Evolutionary conservation across 2,888 invertebrate species (phyloP), one percentile per base, ranked within the genome.

Genomic region (Caenorhabditis imperialis): DNA sequence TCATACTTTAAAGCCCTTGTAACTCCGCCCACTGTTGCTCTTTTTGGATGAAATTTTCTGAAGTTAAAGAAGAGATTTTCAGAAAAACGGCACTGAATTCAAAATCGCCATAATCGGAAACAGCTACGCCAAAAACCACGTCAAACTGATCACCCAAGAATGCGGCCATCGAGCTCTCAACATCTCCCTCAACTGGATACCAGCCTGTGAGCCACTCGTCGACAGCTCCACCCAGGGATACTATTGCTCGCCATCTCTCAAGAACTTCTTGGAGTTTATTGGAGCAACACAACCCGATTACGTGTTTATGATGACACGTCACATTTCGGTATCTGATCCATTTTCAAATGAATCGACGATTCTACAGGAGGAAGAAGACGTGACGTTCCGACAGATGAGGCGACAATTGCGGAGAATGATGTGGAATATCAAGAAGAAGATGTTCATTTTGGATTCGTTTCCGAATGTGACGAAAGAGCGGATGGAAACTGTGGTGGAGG

Each of bases 391-490:
- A 12, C 35, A 18, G 1, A 63, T 63, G 62, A 44, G 37, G 23
- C 16, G 25, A 18, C 53, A 63, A 45, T 45, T 54, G 53, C 12
- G 18, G 5, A 63, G 45, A 45, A 23, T 63, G 18, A 44, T 54
- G 7, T n/a, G 22, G 3, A 53, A 37, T 27, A 37, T 53, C 20
- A 53, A 63, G 20, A n/a, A 18, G n/a, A 63, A 54, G 20, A 18
- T 63, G n/a, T 63, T 35, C 25, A 54, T 63, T 27, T 30, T 63
- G 18, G 54, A 63, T 20, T 44, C 62, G 1, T 18, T 63, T 16
- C 62, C 62, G 0, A 23, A 35, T 27, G 27, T 60, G 7, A 18
- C 22, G 10, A 10, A 18, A 12, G 25, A 47, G 25, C 2, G n/a
- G 8, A 38, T 48, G 1, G 37, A 37, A 2, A 22, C 47, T 2